Evolutionary conservation across 2,113 vertebrate species (phyloP), one percentile per base, ranked within the genome.

Genomic region (Stercorarius parasiticus): DNA sequence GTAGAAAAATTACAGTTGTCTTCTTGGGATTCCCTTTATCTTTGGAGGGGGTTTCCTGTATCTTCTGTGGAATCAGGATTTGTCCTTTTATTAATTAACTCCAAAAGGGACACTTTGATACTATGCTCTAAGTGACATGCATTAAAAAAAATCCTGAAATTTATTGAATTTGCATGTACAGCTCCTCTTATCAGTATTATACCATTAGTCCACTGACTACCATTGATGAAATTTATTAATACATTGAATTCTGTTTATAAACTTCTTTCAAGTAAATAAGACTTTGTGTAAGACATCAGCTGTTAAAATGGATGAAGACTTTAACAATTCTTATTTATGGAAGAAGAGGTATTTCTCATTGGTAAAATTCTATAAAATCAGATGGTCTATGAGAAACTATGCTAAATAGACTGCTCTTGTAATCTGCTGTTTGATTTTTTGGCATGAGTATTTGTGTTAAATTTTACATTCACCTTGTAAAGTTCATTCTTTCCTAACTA

Each of bases 401-500:
- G 23, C 45, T 83, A 55, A 88, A 78, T 19, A 86, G 43, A 34
- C 25, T 80, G 30, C 42, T 93, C 21, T 77, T 89, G 43, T 55
- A 50, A 92, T 80, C 25, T 50, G 11, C 34, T 70, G 6, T 82
- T 93, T 65, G 45, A 81, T 70, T 64, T 95, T 82, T 90, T 88
- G 64, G 50, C 64, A 32, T 52, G n/a, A 72, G 34, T 53, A 82
- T 95, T 88, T 82, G 36, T 87, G 30, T 86, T 71, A 94, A 91
- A 71, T 84, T 93, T 43, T 84, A 82, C 21, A 65, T 83, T 94
- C 81, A 85, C 86, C 88, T 95, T 69, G 12, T 88, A 87, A 95
- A 94, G 38, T 77, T 93, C 59, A 74, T 95, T 96, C 66, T 94
- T 97, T 94, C 74, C 71, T 88, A 94, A 88, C 50, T 92, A 70